A percentile compares a stretch with the other conserved stretches of the same genome.
phyloP scores from a whole-genome alignment of 2,113 vertebrate species.

The Naja naja region DNA sequence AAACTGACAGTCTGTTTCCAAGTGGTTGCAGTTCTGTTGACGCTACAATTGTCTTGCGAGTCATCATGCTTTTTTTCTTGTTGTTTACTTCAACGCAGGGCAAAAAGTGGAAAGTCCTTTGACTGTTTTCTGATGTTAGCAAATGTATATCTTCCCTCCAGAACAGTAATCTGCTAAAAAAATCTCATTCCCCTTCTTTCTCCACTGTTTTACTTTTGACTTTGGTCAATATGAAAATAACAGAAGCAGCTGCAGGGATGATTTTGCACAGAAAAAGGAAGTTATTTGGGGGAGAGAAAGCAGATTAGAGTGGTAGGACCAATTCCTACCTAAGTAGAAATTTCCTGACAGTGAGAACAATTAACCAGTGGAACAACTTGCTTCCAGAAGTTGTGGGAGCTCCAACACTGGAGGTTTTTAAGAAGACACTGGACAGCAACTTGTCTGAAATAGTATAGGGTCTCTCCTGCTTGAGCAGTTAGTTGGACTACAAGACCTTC shows the following conservation, averaged over 20 bases:
- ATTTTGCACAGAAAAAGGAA: neutral
- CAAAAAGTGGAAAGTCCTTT: neutral
- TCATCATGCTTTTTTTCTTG: neutral
- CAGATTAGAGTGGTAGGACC: neutral
- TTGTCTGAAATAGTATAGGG: too few relatives aligned
- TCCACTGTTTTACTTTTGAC: neutral
- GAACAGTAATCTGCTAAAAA: neutral
- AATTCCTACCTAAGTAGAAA: neutral
- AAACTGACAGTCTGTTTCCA: neutral
- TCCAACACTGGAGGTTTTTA: too few relatives aligned
- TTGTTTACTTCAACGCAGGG: neutral
- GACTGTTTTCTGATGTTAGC: neutral
- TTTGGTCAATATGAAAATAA: neutral
- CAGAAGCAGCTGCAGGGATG: neutral
- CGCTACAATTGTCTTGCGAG: neutral
- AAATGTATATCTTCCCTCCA: neutral
- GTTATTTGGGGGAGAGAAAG: neutral
- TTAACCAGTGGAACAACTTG: too few relatives aligned
- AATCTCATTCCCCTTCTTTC: neutral
- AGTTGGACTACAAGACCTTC: too few relatives aligned
- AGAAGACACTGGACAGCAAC: too few relatives aligned
- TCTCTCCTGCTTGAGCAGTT: too few relatives aligned
- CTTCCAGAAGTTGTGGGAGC: too few relatives aligned
- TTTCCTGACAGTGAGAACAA: too few relatives aligned
- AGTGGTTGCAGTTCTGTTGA: neutral